Evolutionary conservation across 2,888 invertebrate genomes (phyloP), one percentile per base, ranked within the genome.

Genomic region (Diaperis boleti): DNA sequence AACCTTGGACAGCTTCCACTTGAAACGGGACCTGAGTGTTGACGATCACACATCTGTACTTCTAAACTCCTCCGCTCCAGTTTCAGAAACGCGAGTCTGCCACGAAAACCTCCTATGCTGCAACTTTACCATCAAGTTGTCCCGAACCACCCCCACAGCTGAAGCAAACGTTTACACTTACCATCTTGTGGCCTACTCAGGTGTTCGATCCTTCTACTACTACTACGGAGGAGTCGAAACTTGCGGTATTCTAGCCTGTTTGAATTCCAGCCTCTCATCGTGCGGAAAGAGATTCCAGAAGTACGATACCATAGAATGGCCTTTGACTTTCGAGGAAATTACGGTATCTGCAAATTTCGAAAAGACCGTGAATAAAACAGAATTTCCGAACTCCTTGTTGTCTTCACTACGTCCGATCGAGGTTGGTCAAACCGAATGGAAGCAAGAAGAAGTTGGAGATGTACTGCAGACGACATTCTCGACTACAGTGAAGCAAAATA

Each of bases 171-270:
- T 70, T 64, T 86, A 87, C 68, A 76, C 75, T 39, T 87, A 87
- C 67, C 82, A 83, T 67, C 82, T 86, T 1, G 80, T 80, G 0
- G 85, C 82, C 0, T 86, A 84, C 65, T 81, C 82, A 37, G 87
- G 87, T 0, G 82, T 85, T 0, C 79, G 86, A n/a, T 79, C 81
- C 0, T 86, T 78, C 70, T 76, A 76, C 20, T 83, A 83, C 7
- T 82, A 79, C 0, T 81, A 83, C 0, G 85, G 84, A 0, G 86
- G 85, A 1, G 71, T 79, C 1, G 82, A 85, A 68, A 68, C 83
- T 10, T 88, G 87, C 59, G 81, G 82, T 0, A 73, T 88, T 3
- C 71, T 86, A 5, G 83, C 85, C 3, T 88, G 88, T 74, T 78
- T 80, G 3, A 82, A 82, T 22, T 77, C 80, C 2, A 77, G 78